Percentiles rank a stretch among this genome's conserved stretches.
Evolutionary conservation across 1,140 invertebrate genomes (phyloP).

Genomic region (Lanistes nyassanus): DNA sequence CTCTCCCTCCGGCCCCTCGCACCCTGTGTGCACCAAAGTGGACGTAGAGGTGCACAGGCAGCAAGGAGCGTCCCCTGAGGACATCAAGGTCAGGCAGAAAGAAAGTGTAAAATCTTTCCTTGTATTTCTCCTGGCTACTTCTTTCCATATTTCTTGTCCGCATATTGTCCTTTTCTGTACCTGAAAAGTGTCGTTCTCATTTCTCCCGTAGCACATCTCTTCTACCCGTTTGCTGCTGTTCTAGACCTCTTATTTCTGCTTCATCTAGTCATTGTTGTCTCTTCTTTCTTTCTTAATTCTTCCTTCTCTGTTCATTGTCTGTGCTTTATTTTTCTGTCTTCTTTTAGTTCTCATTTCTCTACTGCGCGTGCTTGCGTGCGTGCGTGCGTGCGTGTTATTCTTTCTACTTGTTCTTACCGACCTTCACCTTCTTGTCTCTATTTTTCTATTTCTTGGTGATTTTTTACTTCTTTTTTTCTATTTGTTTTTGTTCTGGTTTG

Average conservation of each 20-base stretch:
- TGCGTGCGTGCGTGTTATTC: background rate
- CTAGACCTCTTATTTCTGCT: no score
- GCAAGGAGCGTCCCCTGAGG: background rate
- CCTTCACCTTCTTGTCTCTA: no score
- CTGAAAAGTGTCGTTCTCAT: no score
- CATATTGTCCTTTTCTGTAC: background rate
- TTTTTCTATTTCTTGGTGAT: no score
- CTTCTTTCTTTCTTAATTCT: background rate
- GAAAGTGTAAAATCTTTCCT: background rate
- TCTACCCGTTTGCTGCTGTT: no score
- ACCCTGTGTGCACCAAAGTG: constrained; percentile 12
- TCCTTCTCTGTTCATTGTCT: background rate
- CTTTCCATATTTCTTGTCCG: background rate
- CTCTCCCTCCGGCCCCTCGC: constrained; percentile 13
- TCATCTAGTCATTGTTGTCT: background rate
- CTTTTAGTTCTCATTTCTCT: no score
- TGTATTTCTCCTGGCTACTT: background rate
- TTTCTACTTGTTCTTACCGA: no score
- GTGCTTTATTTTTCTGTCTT: background rate
- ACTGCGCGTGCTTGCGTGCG: background rate
- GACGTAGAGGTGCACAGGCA: constrained; percentile 22
- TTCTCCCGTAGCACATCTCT: no score
- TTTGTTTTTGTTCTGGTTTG: no score
- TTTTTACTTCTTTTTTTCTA: no score
- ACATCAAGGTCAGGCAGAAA: background rate